A percentile compares a stretch with the other conserved stretches of the same genome.
Evolutionary conservation across 2,113 vertebrate genomes (phyloP).

Genomic region (Hippoglossus stenolepis): DNA sequence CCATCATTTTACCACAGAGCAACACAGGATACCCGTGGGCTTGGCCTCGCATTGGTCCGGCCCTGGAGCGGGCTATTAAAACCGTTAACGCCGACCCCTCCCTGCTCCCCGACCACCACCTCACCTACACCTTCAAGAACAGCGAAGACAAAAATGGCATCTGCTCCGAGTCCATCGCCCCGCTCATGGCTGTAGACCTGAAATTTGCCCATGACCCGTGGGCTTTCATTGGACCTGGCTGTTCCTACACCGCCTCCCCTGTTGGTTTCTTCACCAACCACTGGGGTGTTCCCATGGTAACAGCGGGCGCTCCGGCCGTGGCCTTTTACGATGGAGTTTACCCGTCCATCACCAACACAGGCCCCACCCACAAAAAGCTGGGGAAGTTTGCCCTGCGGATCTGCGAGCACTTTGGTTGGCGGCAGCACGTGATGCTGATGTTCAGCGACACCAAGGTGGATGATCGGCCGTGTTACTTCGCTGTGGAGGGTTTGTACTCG

Average conservation of each 20-base stretch:
- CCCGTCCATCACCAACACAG: conserved; percentile 87
- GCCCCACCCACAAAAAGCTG: conserved; percentile 91
- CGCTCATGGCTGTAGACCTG: conserved; percentile 90
- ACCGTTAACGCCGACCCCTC: conserved; percentile 77
- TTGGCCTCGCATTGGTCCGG: conserved; percentile 91
- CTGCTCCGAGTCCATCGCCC: conserved; percentile 91
- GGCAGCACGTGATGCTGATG: conserved; percentile 83
- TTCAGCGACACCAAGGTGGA: conserved; percentile 85
- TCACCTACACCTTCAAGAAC: conserved; percentile 83
- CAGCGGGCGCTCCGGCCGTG: conserved; percentile 87
- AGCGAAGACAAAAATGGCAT: conserved; percentile 86
- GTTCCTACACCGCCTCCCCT: conserved; percentile 88
- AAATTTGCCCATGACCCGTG: conserved; percentile 84
- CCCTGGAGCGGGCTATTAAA: conserved; percentile 82
- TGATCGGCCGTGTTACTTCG: conserved; percentile 89
- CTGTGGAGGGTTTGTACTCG: conserved; percentile 88
- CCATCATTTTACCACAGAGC: conserved; percentile 87
- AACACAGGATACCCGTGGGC: conserved; percentile 94
- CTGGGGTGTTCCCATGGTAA: conserved; percentile 91
- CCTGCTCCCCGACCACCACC: conserved; percentile 79
- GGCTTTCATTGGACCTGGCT: conserved; percentile 91
- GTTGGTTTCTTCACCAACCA: conserved; percentile 90
- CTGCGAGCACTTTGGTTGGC: conserved; percentile 89
- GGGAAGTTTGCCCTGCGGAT: conserved; percentile 87
- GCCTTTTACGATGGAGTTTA: conserved; percentile 84